A percentile compares a stretch with the other conserved stretches of the same genome.
Conservation (phyloP, 2,888 invertebrate species). For the Brachypterus glaber region DNA sequence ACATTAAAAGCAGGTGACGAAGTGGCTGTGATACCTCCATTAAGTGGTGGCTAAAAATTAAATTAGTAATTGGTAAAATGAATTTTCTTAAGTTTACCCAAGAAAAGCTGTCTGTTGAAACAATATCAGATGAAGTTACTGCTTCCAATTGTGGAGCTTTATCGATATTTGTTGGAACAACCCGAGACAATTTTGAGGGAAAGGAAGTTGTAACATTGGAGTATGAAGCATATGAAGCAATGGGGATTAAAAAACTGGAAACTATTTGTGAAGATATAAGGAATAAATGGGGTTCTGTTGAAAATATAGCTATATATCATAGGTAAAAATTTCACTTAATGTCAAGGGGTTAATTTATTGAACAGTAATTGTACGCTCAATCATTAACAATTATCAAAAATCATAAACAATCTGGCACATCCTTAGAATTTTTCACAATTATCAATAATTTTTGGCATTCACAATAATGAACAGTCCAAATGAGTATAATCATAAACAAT, state of each 20-base stretch:
- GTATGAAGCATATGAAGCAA: constrained; percentile 88
- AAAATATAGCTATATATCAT: constrained; percentile 79
- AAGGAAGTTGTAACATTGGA: constrained; percentile 78
- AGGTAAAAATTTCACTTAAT: constrained; percentile 44
- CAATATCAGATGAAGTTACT: constrained; percentile 55
- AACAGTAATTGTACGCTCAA: too few species aligned
- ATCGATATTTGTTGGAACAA: constrained; percentile 83
- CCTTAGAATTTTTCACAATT: too few species aligned
- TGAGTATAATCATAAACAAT: too few species aligned
- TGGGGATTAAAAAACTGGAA: constrained; percentile 79
- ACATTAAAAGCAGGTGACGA: constrained; percentile 61
- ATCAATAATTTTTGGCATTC: too few species aligned
- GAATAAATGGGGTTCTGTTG: constrained; percentile 60
- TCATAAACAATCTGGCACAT: too few species aligned
- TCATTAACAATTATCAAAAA: too few species aligned
- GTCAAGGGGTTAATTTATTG: too few species aligned
- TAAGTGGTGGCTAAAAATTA: constrained; percentile 72
- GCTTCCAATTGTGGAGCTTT: constrained; percentile 77
- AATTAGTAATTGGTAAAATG: too few species aligned
- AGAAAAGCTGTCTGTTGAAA: constrained; percentile 57
- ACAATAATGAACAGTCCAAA: too few species aligned
- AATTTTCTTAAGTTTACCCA: constrained; percentile 60
- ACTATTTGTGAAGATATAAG: constrained; percentile 67
- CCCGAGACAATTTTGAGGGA: constrained; percentile 73
- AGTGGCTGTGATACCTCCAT: constrained; percentile 86